These are phyloP conservation scores for Phalacrocorax carbo DNA, from an alignment of 2,113 vertebrate genomes.

Conservation along the genomic window DNA sequence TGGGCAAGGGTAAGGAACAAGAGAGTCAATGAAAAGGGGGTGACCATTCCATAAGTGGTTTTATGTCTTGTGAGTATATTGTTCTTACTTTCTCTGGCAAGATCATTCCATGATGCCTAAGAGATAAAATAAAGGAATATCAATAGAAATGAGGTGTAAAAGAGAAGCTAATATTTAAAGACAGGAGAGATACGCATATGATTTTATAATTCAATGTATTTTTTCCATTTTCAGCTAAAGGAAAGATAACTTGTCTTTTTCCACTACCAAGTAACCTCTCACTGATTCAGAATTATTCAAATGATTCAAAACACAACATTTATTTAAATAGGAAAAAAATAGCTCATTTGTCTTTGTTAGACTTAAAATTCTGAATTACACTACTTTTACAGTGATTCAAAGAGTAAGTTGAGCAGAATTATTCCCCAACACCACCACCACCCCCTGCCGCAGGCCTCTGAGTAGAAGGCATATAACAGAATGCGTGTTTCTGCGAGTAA, in stretches of 20 bases:
- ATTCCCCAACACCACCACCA: neutral
- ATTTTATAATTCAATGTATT: neutral
- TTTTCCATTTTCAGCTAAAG: neutral
- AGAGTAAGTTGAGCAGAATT: neutral
- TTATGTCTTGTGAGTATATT: neutral
- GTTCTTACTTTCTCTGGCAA: neutral
- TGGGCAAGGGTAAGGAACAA: neutral
- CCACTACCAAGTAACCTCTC: neutral
- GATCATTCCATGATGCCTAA: neutral
- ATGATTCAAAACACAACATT: neutral
- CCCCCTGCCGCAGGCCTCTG: neutral
- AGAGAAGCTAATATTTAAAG: neutral
- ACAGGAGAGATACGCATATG: neutral
- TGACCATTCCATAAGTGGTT: neutral
- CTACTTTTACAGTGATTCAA: neutral
- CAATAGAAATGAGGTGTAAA: neutral
- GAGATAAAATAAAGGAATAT: neutral
- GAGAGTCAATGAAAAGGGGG: neutral
- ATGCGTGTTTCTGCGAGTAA: neutral
- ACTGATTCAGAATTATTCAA: neutral
- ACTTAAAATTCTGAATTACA: neutral
- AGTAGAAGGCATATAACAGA: neutral
- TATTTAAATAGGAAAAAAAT: neutral
- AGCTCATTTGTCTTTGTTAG: neutral
- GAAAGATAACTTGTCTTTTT: neutral